These are phyloP conservation scores for Isichthys henryi DNA, from an alignment of 2,113 vertebrate genomes.

Conservation along the genomic window DNA sequence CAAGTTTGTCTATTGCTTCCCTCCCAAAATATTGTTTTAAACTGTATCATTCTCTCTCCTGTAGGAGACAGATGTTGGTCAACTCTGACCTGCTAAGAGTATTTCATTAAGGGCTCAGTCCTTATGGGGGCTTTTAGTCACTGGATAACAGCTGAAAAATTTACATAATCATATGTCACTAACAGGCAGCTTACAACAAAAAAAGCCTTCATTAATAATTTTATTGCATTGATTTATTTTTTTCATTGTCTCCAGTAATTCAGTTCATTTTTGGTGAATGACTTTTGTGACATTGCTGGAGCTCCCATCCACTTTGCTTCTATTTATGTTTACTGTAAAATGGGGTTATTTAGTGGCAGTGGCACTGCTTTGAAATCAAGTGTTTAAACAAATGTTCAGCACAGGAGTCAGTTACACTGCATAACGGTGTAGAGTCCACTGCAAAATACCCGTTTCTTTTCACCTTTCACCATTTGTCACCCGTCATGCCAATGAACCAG, in stretches of 20 bases:
- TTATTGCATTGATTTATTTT: neutral
- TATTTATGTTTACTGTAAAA: neutral
- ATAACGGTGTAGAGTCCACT: neutral
- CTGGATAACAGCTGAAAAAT: neutral
- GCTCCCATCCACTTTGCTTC: neutral
- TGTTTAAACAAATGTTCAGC: neutral
- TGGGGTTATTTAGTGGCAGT: neutral
- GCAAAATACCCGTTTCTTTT: neutral
- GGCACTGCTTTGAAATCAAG: neutral
- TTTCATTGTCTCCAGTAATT: neutral
- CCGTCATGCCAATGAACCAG: neutral
- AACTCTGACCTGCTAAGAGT: neutral
- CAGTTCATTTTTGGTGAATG: neutral
- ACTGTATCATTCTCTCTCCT: neutral
- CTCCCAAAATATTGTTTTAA: neutral
- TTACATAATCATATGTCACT: neutral
- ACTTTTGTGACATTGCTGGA: neutral
- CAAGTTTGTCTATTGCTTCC: neutral
- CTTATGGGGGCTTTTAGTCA: neutral
- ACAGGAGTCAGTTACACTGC: neutral
- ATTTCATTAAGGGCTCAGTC: neutral
- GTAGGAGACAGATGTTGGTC: neutral
- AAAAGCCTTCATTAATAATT: neutral
- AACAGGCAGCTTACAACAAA: neutral
- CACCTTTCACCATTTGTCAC: neutral